A percentile compares a stretch with the other conserved stretches of the same genome.
These are phyloP conservation scores for Typhlichthys subterraneus DNA, from an alignment of 2,797 vertebrate species.

Conservation along the genomic window DNA sequence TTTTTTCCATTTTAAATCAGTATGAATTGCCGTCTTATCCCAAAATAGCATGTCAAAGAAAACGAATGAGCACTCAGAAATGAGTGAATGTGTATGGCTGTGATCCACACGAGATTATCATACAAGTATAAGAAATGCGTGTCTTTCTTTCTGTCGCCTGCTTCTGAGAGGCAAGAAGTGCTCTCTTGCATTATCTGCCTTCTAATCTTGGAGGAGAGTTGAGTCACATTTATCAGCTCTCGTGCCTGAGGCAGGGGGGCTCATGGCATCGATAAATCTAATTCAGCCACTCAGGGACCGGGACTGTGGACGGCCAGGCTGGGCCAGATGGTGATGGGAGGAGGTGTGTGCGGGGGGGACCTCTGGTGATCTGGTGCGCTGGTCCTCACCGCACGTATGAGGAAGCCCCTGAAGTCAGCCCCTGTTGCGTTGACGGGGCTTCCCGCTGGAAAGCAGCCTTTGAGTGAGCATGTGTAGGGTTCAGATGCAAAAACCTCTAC, in stretches of 20 bases:
- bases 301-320: conserved; percentile 55
- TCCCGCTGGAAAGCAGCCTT: conserved; percentile 41
- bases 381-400: conserved; percentile 15
- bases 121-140: conserved; percentile 10
- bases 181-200: conserved; percentile 74
- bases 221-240: conserved; percentile 77
- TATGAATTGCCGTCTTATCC: not conserved
- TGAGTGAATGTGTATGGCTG: too few species aligned
- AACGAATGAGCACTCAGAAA: too few species aligned
- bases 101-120: too few species aligned
- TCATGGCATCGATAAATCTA: conserved; percentile 78
- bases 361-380: conserved; percentile 57
- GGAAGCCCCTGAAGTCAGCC: conserved; percentile 43
- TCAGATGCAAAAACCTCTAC: too few species aligned
- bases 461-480: too few species aligned
- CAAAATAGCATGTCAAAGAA: too few species aligned
- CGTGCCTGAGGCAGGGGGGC: conserved; percentile 69
- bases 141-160: conserved; percentile 35
- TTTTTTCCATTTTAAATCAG: conserved; percentile 12
- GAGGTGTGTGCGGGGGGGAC: not conserved
- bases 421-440: conserved; percentile 29
- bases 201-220: conserved; percentile 73
- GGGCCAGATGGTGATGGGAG: conserved; percentile 71
- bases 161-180: conserved; percentile 60
- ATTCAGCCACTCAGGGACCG: conserved; percentile 60